phyloP scores from a whole-genome alignment of 2,888 invertebrate genomes.

The Isoperla grammatica region DNA sequence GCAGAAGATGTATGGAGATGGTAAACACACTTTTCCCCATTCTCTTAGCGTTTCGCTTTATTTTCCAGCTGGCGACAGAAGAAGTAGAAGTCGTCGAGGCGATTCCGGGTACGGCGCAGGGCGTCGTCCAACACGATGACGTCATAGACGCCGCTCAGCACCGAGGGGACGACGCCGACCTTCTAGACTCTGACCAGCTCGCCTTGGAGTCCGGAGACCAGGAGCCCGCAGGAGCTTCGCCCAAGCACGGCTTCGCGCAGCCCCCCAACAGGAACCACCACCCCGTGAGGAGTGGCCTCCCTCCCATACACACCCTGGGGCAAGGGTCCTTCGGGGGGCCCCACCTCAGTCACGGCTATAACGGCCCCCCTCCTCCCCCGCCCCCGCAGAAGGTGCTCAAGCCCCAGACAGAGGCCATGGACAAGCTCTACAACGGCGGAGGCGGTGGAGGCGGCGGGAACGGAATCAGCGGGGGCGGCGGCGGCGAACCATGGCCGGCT shows the following conservation, averaged over 20 bases:
- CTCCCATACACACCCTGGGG: conserved; percentile 29
- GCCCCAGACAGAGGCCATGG: conserved; percentile 54
- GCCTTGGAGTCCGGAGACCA: conserved; percentile 67
- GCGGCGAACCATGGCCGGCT: conserved; percentile 79
- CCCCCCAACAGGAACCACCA: conserved; percentile 46
- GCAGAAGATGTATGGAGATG: too few relatives aligned
- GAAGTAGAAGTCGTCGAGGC: conserved; percentile 62
- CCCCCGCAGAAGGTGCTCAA: conserved; percentile 50
- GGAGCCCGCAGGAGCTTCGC: conserved; percentile 42
- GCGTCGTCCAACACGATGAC: background rate
- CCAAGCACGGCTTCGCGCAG: conserved; percentile 50
- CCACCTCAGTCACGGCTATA: conserved; percentile 59
- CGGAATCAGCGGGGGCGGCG: conserved; percentile 38
- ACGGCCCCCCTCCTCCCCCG: conserved; percentile 66
- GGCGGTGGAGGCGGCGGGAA: conserved; percentile 36
- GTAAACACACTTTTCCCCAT: too few relatives aligned
- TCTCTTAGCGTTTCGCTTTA: background rate
- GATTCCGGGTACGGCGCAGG: conserved; percentile 45
- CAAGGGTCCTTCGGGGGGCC: conserved; percentile 43
- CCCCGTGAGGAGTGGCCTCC: conserved; percentile 45
- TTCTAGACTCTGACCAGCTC: conserved; percentile 58
- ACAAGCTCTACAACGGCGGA: conserved; percentile 48
- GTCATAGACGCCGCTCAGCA: conserved; percentile 47
- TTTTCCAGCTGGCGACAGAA: conserved; percentile 40
- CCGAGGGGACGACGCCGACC: conserved; percentile 54